Evolutionary conservation across 2,113 vertebrate species (phyloP), one percentile per base, ranked within the genome.

Genomic region (Periophthalmus modestus): DNA sequence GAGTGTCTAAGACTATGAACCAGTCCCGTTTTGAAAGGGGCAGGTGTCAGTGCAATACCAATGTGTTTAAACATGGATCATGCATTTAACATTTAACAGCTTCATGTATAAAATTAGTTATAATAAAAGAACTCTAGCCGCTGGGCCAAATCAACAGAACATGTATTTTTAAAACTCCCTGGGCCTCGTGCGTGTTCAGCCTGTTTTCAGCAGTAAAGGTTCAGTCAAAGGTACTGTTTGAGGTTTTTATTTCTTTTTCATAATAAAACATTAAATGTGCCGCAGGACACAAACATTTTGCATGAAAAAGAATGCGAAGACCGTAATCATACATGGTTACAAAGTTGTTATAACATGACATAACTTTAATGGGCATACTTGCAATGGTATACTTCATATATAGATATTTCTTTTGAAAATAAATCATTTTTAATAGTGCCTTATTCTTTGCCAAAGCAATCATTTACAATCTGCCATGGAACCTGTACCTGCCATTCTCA

Each of bases 251-350:
- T 91, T 89, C 63, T 74, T 86, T 89, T 89, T 88, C 82, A 92
- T 90, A 90, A 89, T 88, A 92, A 93, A 92, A 91, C 88, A 88
- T 89, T 92, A 85, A 89, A 90, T 91, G 87, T 91, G 85, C 85
- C 81, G 82, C 87, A 90, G 84, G 89, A 88, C 80, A 93, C 90
- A 87, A 62, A 90, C 87, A 92, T 85, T 87, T 90, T 90, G 87
- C 89, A 91, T 93, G 91, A 85, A 92, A 91, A 92, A 90, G 83
- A 86, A 91, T 88, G 87, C 79, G 83, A 91, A 89, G 88, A 90
- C 85, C 80, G 85, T 87, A 89, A 92, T 90, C 83, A 88, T 92
- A 91, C 87, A 90, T 90, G 89, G 84, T 89, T 92, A 90, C 88
- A 91, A 91, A 91, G 88, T 78, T 90, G 76, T 87, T 87, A 89